Percentiles rank a stretch among this genome's conserved stretches.
phyloP scores from a whole-genome alignment of 1,140 invertebrate species.

The Marisa cornuarietis region DNA sequence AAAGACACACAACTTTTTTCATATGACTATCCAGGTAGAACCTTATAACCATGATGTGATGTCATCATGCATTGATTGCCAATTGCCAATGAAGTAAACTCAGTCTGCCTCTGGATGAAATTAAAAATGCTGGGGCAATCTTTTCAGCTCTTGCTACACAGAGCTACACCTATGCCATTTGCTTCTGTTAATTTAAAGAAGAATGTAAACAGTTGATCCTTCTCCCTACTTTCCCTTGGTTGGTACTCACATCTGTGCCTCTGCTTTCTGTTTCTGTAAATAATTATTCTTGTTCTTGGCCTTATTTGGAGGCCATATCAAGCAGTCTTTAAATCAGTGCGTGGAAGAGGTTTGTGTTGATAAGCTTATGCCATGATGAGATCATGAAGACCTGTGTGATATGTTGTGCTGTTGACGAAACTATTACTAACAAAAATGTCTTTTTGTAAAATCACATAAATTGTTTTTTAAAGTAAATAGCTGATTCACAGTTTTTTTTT shows the following conservation, averaged over 20 bases:
- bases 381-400: no score
- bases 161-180: neutral
- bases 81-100: slow-evolving; percentile 30
- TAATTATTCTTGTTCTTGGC: no score
- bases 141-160: neutral
- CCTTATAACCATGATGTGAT: slow-evolving; percentile 38
- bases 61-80: slow-evolving; percentile 40
- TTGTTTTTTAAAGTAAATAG: no score
- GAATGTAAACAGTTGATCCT: neutral
- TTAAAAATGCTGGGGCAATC: neutral
- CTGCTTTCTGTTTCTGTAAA: no score
- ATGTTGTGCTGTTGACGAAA: no score
- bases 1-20: slow-evolving; percentile 43
- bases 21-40: slow-evolving; percentile 56
- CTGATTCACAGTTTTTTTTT: no score
- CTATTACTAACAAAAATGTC: no score
- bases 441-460: no score
- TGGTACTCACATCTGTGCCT: neutral
- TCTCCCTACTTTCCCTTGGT: neutral
- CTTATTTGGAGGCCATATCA: no score
- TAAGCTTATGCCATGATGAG: no score
- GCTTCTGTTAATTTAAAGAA: neutral
- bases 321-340: no score
- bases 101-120: neutral
- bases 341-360: no score